Evolutionary conservation across 2,797 vertebrate species (phyloP).

Genomic region (Syngnathus acus): DNA sequence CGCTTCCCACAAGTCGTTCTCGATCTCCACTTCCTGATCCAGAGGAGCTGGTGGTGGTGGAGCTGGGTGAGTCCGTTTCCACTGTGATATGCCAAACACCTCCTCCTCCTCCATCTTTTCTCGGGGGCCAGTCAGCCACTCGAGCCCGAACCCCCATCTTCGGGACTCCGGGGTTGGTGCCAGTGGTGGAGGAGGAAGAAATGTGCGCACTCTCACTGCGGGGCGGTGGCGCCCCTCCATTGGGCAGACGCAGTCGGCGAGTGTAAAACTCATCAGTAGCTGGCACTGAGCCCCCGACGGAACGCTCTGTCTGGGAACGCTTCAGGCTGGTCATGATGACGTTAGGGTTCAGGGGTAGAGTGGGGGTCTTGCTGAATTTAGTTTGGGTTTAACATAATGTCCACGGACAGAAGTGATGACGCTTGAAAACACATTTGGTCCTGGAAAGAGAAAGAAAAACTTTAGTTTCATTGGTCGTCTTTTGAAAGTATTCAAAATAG

Average conservation of each 20-base stretch:
- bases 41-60: constrained; percentile 63
- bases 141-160: constrained; percentile 98
- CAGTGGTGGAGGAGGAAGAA: constrained; percentile 56
- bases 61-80: constrained; percentile 72
- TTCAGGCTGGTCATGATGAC: constrained; percentile 95
- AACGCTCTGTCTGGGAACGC: constrained; percentile 96
- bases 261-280: constrained; percentile 96
- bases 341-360: constrained; percentile 32
- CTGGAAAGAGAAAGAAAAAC: constrained; percentile 20
- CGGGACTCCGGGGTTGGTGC: constrained; percentile 89
- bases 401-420: constrained; percentile 38
- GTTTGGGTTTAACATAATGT: constrained; percentile 60
- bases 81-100: constrained; percentile 76
- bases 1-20: constrained; percentile 48
- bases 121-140: constrained; percentile 96
- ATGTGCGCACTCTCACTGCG: constrained; percentile 82
- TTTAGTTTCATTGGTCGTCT: neutral
- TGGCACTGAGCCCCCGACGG: constrained; percentile 84
- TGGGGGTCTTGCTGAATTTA: constrained; percentile 49
- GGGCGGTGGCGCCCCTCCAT: constrained; percentile 88
- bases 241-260: constrained; percentile 89
- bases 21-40: constrained; percentile 59
- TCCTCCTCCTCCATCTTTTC: constrained; percentile 79
- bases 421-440: constrained; percentile 48
- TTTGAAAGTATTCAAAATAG: neutral